Percentiles rank a stretch among this genome's conserved stretches.
Conservation (phyloP, 2,113 vertebrate genomes). For the Potamarius usumacintae region DNA sequence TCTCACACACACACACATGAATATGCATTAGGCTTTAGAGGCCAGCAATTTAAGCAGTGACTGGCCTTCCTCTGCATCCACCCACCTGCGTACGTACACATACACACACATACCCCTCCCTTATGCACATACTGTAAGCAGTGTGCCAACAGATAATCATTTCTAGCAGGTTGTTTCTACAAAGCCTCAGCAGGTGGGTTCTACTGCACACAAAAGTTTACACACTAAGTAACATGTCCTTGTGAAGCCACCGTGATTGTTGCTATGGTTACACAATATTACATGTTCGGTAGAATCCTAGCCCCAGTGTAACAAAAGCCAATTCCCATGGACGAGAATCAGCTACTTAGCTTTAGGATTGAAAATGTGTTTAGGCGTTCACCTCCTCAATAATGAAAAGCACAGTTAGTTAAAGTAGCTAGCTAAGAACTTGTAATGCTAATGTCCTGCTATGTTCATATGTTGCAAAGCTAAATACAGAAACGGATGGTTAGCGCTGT, state of each 20-base stretch:
- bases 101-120: not conserved
- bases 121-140: not conserved
- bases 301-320: not conserved
- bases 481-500: not conserved
- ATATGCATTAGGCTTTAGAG: conserved; percentile 11
- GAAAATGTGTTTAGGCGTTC: not conserved
- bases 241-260: not conserved
- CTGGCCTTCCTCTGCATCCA: conserved; percentile 1
- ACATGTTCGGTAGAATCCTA: not conserved
- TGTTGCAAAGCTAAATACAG: not conserved
- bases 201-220: not conserved
- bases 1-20: not conserved
- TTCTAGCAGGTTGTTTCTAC: not conserved
- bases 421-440: not conserved
- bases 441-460: not conserved
- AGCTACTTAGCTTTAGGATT: not conserved
- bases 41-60: conserved; percentile 5
- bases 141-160: not conserved
- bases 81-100: not conserved
- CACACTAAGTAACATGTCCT: not conserved
- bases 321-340: not conserved
- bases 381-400: not conserved
- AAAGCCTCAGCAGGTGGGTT: not conserved
- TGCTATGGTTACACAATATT: not conserved
- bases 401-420: not conserved